A percentile compares a stretch with the other conserved stretches of the same genome.
Conservation (phyloP, 2,888 invertebrate species). For the Mantis religiosa region DNA sequence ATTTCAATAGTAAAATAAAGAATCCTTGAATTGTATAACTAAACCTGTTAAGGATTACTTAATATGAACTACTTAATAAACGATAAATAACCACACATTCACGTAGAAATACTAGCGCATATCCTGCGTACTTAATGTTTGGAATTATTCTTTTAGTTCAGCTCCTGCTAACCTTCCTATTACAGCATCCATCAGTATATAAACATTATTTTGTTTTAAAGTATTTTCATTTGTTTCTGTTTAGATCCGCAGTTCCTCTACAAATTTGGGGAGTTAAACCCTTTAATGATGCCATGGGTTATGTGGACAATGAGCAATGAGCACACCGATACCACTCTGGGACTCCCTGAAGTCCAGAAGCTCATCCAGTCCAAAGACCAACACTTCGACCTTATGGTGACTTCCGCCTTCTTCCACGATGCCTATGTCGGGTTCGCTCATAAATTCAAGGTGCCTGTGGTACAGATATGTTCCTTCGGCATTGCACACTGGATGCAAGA, state of each 20-base stretch:
- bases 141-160: too few species aligned
- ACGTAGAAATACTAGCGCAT: too few species aligned
- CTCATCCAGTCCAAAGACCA: constrained; percentile 12
- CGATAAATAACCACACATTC: too few species aligned
- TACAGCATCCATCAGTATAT: too few species aligned
- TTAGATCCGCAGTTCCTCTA: not conserved
- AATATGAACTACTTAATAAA: too few species aligned
- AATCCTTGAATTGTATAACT: too few species aligned
- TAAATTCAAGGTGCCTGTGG: constrained; percentile 33
- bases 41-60: too few species aligned
- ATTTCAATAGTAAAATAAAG: too few species aligned
- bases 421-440: constrained; percentile 25
- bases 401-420: constrained; percentile 22
- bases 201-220: too few species aligned
- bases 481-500: constrained; percentile 47
- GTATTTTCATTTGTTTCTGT: not conserved
- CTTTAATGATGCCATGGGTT: not conserved
- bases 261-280: not conserved
- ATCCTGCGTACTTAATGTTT: too few species aligned
- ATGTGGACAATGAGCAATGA: constrained; percentile 3
- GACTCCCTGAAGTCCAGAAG: constrained; percentile 7
- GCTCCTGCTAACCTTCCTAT: too few species aligned
- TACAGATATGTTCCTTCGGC: constrained; percentile 46
- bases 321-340: not conserved
- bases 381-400: constrained; percentile 27